These are phyloP conservation scores for Spicauda simplicius DNA, from an alignment of 2,888 invertebrate species.

Conservation along the genomic window DNA sequence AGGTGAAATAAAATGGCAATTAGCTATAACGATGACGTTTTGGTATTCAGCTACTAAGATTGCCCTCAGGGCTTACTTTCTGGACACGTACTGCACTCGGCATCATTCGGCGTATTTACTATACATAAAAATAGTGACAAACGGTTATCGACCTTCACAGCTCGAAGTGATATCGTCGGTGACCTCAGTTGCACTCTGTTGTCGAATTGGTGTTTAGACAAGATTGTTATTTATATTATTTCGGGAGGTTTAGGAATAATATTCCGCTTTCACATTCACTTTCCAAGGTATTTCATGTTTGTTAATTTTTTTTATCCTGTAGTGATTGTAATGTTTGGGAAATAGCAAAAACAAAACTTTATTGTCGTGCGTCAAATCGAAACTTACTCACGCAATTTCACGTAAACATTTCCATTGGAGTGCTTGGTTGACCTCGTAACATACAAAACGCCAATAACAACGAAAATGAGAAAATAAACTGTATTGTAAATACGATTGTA, in stretches of 20 bases:
- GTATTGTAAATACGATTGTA: background rate
- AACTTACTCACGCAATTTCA: background rate
- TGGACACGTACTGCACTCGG: background rate
- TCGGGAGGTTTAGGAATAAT: background rate
- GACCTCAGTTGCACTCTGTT: background rate
- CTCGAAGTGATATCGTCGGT: background rate
- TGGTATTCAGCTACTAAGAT: no score
- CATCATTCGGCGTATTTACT: background rate
- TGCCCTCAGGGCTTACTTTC: background rate
- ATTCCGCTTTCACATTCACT: no score
- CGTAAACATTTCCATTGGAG: background rate
- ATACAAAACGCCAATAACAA: conserved; percentile 2
- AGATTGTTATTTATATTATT: background rate
- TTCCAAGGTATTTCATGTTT: no score
- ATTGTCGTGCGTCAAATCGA: background rate
- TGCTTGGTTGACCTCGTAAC: conserved; percentile 1
- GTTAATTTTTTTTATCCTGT: no score
- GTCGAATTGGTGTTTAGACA: background rate
- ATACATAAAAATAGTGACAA: background rate
- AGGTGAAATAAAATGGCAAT: no score
- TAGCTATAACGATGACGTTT: no score
- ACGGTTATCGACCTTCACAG: background rate
- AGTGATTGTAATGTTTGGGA: no score
- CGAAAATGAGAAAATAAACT: background rate
- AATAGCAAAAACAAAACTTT: background rate